Evolutionary conservation across 2,113 vertebrate species (phyloP).

Genomic region (Cyprinodon tularosa): DNA sequence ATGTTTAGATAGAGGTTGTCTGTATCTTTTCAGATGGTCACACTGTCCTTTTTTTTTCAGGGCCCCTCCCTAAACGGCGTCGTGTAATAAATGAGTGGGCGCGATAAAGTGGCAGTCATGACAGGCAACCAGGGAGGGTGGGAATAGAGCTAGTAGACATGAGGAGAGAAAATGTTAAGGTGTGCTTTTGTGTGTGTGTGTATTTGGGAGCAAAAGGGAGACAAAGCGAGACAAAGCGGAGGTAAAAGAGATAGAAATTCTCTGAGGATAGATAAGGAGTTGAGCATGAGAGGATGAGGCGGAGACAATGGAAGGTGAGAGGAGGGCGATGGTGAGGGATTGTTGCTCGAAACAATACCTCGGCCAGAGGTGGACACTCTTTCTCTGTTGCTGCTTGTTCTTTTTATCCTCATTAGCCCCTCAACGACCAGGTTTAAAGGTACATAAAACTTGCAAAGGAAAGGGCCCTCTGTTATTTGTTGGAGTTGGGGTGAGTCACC

Average conservation of each 20-base stretch:
- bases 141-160: constrained; percentile 49
- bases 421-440: constrained; percentile 55
- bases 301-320: constrained; percentile 46
- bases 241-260: constrained; percentile 62
- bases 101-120: constrained; percentile 79
- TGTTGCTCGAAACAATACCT: constrained; percentile 49
- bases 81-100: constrained; percentile 86
- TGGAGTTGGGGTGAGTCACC: constrained; percentile 44
- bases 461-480: constrained; percentile 27
- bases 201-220: constrained; percentile 18
- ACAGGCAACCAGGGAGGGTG: constrained; percentile 68
- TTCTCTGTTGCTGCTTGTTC: constrained; percentile 37
- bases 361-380: constrained; percentile 46
- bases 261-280: constrained; percentile 64
- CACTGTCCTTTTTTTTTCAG: constrained; percentile 70
- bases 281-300: constrained; percentile 45
- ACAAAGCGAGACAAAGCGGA: constrained; percentile 56
- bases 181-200: constrained; percentile 12
- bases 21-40: constrained; percentile 47
- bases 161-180: constrained; percentile 19
- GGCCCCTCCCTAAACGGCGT: constrained; percentile 73
- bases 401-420: constrained; percentile 40
- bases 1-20: constrained; percentile 7
- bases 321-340: constrained; percentile 38
- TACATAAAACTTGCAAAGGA: constrained; percentile 61